phyloP scores from a whole-genome alignment of 2,113 vertebrate species.

The Heterotis niloticus region DNA sequence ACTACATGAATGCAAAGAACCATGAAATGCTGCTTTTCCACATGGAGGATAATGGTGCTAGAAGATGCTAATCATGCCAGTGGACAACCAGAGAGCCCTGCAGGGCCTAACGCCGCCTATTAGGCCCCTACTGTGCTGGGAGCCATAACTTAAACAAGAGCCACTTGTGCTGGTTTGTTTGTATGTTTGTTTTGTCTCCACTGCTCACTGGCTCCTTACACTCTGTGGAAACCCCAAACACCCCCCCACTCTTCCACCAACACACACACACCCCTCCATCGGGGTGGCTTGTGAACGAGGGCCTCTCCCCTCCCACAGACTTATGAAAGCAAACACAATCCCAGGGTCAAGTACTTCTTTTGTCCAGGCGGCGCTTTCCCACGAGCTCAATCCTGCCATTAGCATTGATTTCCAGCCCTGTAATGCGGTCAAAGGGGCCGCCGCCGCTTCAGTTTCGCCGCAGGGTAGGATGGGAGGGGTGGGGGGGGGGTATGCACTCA shows the following conservation, averaged over 20 bases:
- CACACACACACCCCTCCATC: constrained; percentile 39
- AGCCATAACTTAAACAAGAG: constrained; percentile 26
- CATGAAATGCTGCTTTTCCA: constrained; percentile 16
- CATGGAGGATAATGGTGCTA: constrained; percentile 8
- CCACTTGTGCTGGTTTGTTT: constrained; percentile 25
- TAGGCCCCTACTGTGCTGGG: constrained; percentile 18
- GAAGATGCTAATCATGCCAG: constrained; percentile 11
- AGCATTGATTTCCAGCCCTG: constrained; percentile 80
- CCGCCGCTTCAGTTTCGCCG: constrained; percentile 52
- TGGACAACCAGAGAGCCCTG: constrained; percentile 4
- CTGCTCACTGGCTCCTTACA: constrained; percentile 62
- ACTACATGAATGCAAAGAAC: constrained; percentile 2
- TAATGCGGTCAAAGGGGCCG: constrained; percentile 71
- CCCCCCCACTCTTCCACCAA: constrained; percentile 34
- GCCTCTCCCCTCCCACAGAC: constrained; percentile 76
- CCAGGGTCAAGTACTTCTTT: constrained; percentile 89
- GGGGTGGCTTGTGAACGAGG: constrained; percentile 74
- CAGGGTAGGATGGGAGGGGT: constrained; percentile 40
- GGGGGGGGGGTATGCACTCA: constrained; percentile 23
- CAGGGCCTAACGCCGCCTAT: not conserved
- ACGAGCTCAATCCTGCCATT: constrained; percentile 84
- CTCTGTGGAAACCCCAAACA: constrained; percentile 78
- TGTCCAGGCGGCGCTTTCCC: constrained; percentile 83
- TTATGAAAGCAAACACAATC: constrained; percentile 91
- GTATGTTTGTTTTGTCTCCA: constrained; percentile 36